Conservation (phyloP, 1,140 invertebrate species). For the Drosophila sturtevanti region DNA sequence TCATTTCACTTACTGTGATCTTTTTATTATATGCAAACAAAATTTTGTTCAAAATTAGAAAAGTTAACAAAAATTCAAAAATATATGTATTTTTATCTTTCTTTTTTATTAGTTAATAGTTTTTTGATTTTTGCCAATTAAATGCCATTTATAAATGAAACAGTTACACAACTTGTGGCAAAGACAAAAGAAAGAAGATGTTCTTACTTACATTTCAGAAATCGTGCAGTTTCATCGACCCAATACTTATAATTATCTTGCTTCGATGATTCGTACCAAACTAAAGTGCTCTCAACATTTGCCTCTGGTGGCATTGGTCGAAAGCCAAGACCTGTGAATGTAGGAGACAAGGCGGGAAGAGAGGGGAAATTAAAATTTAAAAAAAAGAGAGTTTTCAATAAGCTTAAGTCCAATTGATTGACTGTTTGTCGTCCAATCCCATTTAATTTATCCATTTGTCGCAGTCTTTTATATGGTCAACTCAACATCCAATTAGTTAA, state of each 20-base stretch:
- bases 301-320: constrained; percentile 94
- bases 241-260: constrained; percentile 91
- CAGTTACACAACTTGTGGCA: neutral
- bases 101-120: neutral
- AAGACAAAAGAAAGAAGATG: neutral
- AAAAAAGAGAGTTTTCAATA: constrained; percentile 5
- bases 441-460: neutral
- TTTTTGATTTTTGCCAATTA: neutral
- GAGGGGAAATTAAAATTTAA: neutral
- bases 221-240: constrained; percentile 86
- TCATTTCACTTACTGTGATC: constrained; percentile 64
- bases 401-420: constrained; percentile 17
- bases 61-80: constrained; percentile 5
- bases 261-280: constrained; percentile 94
- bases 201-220: constrained; percentile 72
- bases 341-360: neutral
- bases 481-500: constrained; percentile 45
- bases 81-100: neutral
- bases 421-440: neutral
- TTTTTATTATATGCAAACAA: constrained; percentile 21
- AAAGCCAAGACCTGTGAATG: constrained; percentile 91
- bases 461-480: neutral
- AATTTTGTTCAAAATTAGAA: constrained; percentile 8
- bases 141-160: neutral
- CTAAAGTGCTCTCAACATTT: constrained; percentile 96